Evolutionary conservation across 1,140 invertebrate genomes (phyloP).

Genomic region (Lethrus apterus): DNA sequence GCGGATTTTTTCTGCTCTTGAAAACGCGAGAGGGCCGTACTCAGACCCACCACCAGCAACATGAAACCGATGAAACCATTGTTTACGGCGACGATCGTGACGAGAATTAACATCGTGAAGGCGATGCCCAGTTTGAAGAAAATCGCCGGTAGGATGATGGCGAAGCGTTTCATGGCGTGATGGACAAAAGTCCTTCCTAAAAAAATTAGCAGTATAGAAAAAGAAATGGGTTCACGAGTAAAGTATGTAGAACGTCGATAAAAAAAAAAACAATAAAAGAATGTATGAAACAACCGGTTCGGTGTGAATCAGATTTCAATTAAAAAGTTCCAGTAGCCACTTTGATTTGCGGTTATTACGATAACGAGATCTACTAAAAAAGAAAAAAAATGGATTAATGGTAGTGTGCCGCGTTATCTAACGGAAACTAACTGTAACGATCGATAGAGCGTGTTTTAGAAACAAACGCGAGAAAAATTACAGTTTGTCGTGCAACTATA

Average conservation of each 20-base stretch:
- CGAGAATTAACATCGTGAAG: conserved; percentile 35
- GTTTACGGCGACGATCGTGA: conserved; percentile 36
- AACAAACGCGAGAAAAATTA: too few relatives aligned
- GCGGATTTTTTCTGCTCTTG: conserved; percentile 29
- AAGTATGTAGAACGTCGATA: not conserved
- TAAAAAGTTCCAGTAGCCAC: too few relatives aligned
- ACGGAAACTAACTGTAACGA: too few relatives aligned
- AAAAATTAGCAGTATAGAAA: too few relatives aligned
- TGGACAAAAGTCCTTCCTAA: conserved; percentile 38
- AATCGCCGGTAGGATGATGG: conserved; percentile 36
- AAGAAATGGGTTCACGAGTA: not conserved
- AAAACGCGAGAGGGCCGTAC: conserved; percentile 34
- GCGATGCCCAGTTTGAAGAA: conserved; percentile 40
- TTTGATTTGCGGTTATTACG: too few relatives aligned
- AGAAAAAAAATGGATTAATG: too few relatives aligned
- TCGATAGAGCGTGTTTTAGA: too few relatives aligned
- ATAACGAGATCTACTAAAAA: too few relatives aligned
- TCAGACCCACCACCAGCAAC: conserved; percentile 36
- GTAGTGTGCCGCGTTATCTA: too few relatives aligned
- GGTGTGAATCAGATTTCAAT: not conserved
- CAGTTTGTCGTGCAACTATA: too few relatives aligned
- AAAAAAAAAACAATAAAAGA: not conserved
- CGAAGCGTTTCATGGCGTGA: conserved; percentile 34
- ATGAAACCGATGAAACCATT: conserved; percentile 39
- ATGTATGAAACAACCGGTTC: not conserved